phyloP scores from a whole-genome alignment of 92 coral and sea anemone genomes.

The Palythoa heliodiscus region DNA sequence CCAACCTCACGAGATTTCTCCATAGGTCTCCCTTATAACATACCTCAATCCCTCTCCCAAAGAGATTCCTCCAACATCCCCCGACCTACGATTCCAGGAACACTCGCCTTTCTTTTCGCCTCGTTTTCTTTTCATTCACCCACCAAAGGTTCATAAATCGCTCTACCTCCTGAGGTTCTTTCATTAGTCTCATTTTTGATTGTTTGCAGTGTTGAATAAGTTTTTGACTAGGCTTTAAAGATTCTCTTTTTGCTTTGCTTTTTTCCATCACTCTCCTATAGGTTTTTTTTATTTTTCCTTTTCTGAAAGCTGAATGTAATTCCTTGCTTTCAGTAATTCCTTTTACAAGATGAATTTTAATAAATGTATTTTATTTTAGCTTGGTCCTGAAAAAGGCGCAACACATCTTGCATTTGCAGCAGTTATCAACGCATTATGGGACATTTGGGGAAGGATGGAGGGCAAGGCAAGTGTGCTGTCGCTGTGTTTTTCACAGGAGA shows the following conservation, averaged over 20 bases:
- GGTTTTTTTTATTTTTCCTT: neutral
- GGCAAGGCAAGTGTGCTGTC: slow-evolving; percentile 63
- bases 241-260: neutral
- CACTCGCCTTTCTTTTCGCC: too few relatives aligned
- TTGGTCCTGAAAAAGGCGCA: slow-evolving; percentile 98
- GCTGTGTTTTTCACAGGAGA: neutral
- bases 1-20: neutral
- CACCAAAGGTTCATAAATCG: neutral
- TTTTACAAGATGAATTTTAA: neutral
- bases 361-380: slow-evolving; percentile 45
- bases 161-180: neutral
- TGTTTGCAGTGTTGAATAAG: neutral
- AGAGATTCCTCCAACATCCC: too few relatives aligned
- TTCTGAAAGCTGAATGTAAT: too few relatives aligned
- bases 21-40: too few relatives aligned
- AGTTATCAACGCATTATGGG: slow-evolving; percentile 95
- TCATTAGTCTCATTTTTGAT: neutral
- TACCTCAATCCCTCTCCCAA: too few relatives aligned
- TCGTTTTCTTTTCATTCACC: too few relatives aligned
- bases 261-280: neutral
- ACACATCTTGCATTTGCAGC: slow-evolving; percentile 93
- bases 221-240: neutral
- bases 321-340: neutral
- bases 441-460: slow-evolving; percentile 95
- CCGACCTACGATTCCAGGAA: too few relatives aligned